Evolutionary conservation across 2,113 vertebrate genomes (phyloP), one percentile per base, ranked within the genome.

Genomic region (Clinocottus analis): DNA sequence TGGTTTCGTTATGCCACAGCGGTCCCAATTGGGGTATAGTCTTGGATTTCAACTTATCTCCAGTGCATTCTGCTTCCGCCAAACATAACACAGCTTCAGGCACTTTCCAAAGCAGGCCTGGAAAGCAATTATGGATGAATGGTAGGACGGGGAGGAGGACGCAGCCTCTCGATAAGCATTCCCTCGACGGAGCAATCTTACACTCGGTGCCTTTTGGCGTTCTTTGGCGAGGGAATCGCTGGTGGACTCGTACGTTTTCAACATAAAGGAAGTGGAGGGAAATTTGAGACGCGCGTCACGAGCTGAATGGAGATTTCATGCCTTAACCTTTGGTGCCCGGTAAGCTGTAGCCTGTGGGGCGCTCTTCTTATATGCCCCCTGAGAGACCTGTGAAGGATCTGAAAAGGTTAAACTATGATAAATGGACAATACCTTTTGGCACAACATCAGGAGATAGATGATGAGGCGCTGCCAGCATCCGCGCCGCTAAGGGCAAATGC

Each of bases 51-150:
- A 83, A 88, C 77, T 88, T 86, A 86, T 89, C 84, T 90, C 76
- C 71, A 56, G 75, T 77, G 85, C 77, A 81, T 90, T 92, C 75
- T 84, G 75, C 82, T 84, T 67, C 41, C 75, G 35, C 86, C 80
- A 91, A 93, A 91, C 89, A 90, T 60, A 89, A 89, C 75, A 78
- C 76, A 58, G 85, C 90, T 92, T 43, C 86, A 29, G 89, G 90
- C 87, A 72, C 62, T 86, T 82, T 86, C 72, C 62, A 45, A 62
- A 16, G 69, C 83, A 64, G 61, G 80, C 83, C 83, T 89, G 83
- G 72, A 90, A 92, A 93, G 91, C 91, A 93, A 93, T 93, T 93
- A 93, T 77, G 79, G 85, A 75, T 83, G 87, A 83, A 73, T 84
- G 79, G 80, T 75, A 66, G 68, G 79, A 56, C 71, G 16, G 62